phyloP scores from a whole-genome alignment of 2,888 invertebrate genomes.

The Melanchra persicariae region DNA sequence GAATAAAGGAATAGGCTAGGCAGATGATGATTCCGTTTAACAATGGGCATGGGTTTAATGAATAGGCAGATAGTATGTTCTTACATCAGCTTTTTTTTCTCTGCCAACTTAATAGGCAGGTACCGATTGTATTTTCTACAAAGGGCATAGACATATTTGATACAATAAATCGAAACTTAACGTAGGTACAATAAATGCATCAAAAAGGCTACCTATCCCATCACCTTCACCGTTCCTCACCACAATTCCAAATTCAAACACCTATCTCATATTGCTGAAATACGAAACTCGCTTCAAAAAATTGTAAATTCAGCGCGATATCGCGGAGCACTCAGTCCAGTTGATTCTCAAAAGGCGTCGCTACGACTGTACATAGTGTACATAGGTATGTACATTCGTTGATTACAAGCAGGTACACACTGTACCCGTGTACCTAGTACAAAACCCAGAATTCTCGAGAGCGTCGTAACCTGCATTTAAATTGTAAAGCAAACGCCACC shows the following conservation, averaged over 20 bases:
- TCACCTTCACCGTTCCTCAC: not conserved
- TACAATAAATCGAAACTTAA: not conserved
- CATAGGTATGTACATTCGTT: slow-evolving; percentile 51
- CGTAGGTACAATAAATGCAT: not conserved
- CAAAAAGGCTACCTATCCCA: not conserved
- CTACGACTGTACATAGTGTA: slow-evolving; percentile 18
- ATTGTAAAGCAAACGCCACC: slow-evolving; percentile 77
- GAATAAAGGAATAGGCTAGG: too few relatives aligned
- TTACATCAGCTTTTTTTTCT: too few relatives aligned
- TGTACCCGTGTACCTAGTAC: slow-evolving; percentile 52
- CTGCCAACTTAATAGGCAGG: too few relatives aligned
- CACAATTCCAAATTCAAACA: slow-evolving; percentile 14
- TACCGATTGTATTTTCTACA: too few relatives aligned
- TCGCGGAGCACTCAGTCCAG: slow-evolving; percentile 49
- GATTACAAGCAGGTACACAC: slow-evolving; percentile 60
- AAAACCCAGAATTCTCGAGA: slow-evolving; percentile 63
- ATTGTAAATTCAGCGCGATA: slow-evolving; percentile 42
- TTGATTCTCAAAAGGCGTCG: slow-evolving; percentile 63
- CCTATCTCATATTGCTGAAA: slow-evolving; percentile 27
- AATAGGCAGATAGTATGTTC: too few relatives aligned
- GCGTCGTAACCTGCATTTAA: slow-evolving; percentile 76
- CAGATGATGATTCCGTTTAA: too few relatives aligned
- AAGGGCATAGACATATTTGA: not conserved
- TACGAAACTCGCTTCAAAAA: slow-evolving; percentile 34
- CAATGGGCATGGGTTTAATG: too few relatives aligned